Evolutionary conservation across 2,113 vertebrate species (phyloP).

Genomic region (Nycticebus coucang): DNA sequence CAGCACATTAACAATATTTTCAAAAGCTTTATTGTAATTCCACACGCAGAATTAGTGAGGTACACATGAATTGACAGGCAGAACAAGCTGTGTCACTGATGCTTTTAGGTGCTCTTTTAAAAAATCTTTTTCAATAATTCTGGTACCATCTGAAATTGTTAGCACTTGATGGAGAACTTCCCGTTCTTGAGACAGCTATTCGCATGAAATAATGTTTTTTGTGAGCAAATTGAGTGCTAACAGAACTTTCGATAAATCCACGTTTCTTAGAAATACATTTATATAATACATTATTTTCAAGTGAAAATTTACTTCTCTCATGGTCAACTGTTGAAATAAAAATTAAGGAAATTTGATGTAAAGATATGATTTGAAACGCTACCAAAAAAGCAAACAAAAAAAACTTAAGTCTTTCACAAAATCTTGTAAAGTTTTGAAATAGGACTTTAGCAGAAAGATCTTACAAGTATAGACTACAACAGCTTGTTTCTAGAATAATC

Average conservation of each 20-base stretch:
- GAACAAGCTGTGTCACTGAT: background rate
- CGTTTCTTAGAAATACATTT: slow-evolving; percentile 55
- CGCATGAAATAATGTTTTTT: slow-evolving; percentile 35
- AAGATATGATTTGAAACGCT: slow-evolving; percentile 65
- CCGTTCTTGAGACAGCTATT: slow-evolving; percentile 42
- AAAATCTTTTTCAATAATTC: slow-evolving; percentile 61
- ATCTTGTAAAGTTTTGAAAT: too few species aligned
- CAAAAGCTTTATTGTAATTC: slow-evolving; percentile 63
- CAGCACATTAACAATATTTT: slow-evolving; percentile 1
- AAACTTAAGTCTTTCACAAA: background rate
- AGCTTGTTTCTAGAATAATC: background rate
- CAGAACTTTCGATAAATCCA: slow-evolving; percentile 55
- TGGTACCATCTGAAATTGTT: slow-evolving; percentile 5
- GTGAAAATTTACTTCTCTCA: slow-evolving; percentile 58
- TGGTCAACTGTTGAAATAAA: slow-evolving; percentile 51
- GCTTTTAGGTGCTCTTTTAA: slow-evolving; percentile 57
- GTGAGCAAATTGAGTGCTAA: slow-evolving; percentile 50
- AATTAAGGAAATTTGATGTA: slow-evolving; percentile 62
- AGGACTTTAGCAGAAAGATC: background rate
- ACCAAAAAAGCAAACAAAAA: slow-evolving; percentile 29
- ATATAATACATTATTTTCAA: slow-evolving; percentile 59
- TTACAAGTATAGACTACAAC: slow-evolving; percentile 18
- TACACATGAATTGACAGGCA: too few species aligned
- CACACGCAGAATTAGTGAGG: too few species aligned
- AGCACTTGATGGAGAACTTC: slow-evolving; percentile 66